phyloP scores from a whole-genome alignment of 2,113 vertebrate genomes.

The Hypocryptadius cinnamomeus region DNA sequence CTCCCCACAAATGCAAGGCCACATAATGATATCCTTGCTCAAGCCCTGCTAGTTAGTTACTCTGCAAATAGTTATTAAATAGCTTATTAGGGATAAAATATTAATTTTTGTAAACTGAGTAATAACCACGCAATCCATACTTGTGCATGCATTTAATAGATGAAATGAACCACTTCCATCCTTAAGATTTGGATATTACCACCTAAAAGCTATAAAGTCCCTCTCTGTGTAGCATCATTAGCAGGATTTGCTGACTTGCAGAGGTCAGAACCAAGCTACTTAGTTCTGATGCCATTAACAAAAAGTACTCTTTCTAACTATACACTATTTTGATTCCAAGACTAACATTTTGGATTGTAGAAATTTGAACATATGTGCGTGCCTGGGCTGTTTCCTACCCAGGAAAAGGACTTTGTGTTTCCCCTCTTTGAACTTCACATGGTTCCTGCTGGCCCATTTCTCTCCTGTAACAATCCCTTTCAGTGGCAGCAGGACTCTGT shows the following conservation, averaged over 20 bases:
- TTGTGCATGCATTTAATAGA: not conserved
- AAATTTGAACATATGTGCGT: not conserved
- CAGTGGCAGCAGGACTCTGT: not conserved
- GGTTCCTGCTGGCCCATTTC: not conserved
- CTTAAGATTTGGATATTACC: not conserved
- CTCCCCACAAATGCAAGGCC: not conserved
- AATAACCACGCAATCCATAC: not conserved
- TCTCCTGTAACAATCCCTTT: not conserved
- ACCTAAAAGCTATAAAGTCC: not conserved
- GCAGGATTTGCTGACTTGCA: not conserved
- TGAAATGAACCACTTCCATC: not conserved
- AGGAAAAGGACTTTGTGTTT: not conserved
- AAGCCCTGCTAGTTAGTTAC: not conserved
- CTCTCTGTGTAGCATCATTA: not conserved
- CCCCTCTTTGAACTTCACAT: not conserved
- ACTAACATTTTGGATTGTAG: not conserved
- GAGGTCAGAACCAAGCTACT: not conserved
- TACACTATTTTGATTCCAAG: not conserved
- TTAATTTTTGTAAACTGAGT: not conserved
- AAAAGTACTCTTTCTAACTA: not conserved
- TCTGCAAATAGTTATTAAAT: not conserved
- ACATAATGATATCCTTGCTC: not conserved
- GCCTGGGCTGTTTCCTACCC: not conserved
- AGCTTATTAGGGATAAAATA: not conserved
- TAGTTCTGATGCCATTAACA: not conserved